Base-by-base conservation (phyloP, 2,797 vertebrate species). In the Danionella dracula region DNA sequence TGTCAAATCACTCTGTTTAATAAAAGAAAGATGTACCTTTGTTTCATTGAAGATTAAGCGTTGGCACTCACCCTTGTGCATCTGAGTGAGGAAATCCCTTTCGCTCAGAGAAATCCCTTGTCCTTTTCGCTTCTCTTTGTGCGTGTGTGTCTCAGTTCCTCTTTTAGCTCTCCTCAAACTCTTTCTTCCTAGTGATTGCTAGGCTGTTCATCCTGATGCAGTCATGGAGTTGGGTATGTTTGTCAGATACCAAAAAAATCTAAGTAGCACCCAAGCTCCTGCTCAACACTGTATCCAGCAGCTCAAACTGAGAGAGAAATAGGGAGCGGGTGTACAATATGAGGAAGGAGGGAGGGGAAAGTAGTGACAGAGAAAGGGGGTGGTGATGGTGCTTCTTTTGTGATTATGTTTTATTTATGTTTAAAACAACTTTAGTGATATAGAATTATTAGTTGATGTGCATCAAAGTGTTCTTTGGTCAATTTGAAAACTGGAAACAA, bases 221-320 rank as follows among this genome's bases (percentile, higher is more conserved):
- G 13, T 12, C 0, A n/a, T 35, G 4, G 1, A 20, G 31, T 19
- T 23, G 32, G 20, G 27, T 37, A 31, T 45, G 51, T 66, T 31
- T 1, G 19, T 37, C 40, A 56, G 17, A 65, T 27, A 44, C 23
- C n/a, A 32, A 23, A 74, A 77, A 73, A 75, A 79, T 71, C 81
- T 76, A 76, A 75, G 74, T 66, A 69, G n/a, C n/a, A n/a, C n/a
- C n/a, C 74, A 79, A 86, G 82, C n/a, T n/a, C n/a, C n/a, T 82
- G 82, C 71, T 81, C 32, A 77, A 81, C 76, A 75, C 76, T 76
- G 81, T 81, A 78, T 87, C 83, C 79, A 80, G 83, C 83, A 68
- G 58, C 66, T 49, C 31, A 64, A 72, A 42, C 62, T 58, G 40
- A 70, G 61, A 29, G 72, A 50, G 55, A 17, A 11, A 59, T 62